phyloP scores from a whole-genome alignment of 2,113 vertebrate species.

The Microcebus lehilahytsara region DNA sequence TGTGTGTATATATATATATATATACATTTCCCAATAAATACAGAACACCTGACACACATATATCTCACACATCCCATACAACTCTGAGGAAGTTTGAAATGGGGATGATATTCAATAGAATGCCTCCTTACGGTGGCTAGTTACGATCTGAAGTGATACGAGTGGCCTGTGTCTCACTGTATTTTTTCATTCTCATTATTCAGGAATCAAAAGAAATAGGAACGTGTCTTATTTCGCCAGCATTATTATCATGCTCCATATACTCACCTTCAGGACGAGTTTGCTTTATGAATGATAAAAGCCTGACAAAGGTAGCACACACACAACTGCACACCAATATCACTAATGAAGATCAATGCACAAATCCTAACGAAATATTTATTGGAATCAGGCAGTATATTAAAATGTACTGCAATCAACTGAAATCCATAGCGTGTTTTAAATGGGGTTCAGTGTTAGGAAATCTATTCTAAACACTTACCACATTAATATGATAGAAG shows the following conservation, averaged over 20 bases:
- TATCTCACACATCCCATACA: neutral
- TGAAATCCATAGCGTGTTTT: neutral
- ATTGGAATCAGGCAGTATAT: neutral
- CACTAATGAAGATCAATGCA: neutral
- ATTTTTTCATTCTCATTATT: neutral
- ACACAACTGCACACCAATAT: neutral
- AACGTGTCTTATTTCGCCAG: neutral
- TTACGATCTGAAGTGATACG: neutral
- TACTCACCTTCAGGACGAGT: too few relatives aligned
- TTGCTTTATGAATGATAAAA: neutral
- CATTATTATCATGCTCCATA: neutral
- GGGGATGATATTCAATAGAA: neutral
- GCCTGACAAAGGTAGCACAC: neutral
- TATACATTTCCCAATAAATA: neutral
- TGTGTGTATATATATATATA: neutral
- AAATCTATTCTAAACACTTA: neutral
- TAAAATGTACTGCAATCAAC: neutral
- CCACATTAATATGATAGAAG: neutral
- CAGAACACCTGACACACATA: neutral
- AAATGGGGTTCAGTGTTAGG: neutral
- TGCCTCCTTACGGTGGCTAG: neutral
- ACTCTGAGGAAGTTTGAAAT: neutral
- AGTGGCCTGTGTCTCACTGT: neutral
- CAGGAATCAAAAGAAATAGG: neutral
- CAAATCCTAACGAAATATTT: neutral